Percentiles rank a stretch among this genome's conserved stretches.
Conservation (phyloP, 2,113 vertebrate species). For the Coreoperca whiteheadi region DNA sequence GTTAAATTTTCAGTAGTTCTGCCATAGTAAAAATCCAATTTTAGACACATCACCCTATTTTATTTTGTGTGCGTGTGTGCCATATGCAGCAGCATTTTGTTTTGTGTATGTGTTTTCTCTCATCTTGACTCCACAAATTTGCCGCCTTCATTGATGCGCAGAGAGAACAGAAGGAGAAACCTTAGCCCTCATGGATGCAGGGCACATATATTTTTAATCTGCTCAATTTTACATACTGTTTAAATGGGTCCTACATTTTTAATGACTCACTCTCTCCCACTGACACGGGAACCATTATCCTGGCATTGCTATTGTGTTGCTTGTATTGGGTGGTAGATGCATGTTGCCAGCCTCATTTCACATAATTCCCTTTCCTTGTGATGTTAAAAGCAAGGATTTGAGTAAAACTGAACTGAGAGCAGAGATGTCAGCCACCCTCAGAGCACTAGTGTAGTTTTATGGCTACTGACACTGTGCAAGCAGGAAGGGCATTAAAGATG, state of each 20-base stretch:
- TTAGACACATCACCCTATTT: constrained; percentile 7
- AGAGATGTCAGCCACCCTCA: constrained; percentile 21
- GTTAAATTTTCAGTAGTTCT: constrained; percentile 32
- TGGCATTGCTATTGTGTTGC: constrained; percentile 18
- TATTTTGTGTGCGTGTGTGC: background rate
- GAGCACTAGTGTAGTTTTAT: constrained; percentile 67
- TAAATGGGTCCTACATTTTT: constrained; percentile 81
- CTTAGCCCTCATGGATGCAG: constrained; percentile 31
- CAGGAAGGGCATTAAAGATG: constrained; percentile 78
- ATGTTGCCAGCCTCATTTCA: constrained; percentile 28
- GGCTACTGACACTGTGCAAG: constrained; percentile 56
- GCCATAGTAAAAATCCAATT: constrained; percentile 19
- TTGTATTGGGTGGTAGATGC: constrained; percentile 33
- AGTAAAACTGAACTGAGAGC: constrained; percentile 46
- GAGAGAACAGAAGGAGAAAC: constrained; percentile 49
- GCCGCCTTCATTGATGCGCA: constrained; percentile 43
- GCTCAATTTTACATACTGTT: constrained; percentile 78
- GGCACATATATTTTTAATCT: constrained; percentile 79
- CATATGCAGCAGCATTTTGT: background rate
- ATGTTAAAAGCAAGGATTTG: constrained; percentile 46
- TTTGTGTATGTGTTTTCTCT: background rate
- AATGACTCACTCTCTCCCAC: constrained; percentile 63
- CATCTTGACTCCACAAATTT: constrained; percentile 9
- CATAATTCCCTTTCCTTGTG: constrained; percentile 18
- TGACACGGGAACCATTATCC: constrained; percentile 63